phyloP scores from a whole-genome alignment of 2,888 invertebrate species.

The Andrena dorsata region DNA sequence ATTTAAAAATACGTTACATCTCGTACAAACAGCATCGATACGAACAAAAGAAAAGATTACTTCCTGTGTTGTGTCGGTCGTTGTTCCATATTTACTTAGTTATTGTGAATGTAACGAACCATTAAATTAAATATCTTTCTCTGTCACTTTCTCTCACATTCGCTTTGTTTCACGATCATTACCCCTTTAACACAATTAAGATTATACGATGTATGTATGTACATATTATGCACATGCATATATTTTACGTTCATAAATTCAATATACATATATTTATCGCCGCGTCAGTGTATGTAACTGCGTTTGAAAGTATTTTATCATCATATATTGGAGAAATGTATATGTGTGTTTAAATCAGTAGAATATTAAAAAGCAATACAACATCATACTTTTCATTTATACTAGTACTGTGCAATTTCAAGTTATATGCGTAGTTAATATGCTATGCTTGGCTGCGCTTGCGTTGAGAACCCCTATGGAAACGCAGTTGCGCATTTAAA shows the following conservation, averaged over 20 bases:
- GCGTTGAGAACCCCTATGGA: conserved; percentile 27
- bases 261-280: conserved; percentile 25
- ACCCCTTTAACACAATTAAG: no score
- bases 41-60: neutral
- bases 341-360: conserved; percentile 77
- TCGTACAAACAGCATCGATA: neutral
- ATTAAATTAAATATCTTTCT: conserved; percentile 34
- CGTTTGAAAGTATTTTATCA: conserved; percentile 49
- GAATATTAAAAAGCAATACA: conserved; percentile 25
- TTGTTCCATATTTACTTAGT: conserved; percentile 6
- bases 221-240: no score
- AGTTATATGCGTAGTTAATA: no score
- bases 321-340: conserved; percentile 68
- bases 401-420: no score
- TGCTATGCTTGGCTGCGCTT: no score
- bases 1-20: neutral
- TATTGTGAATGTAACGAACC: conserved; percentile 19
- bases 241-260: no score
- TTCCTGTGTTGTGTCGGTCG: neutral
- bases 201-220: no score
- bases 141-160: neutral
- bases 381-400: neutral
- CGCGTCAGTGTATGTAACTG: conserved; percentile 32
- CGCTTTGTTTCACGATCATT: neutral
- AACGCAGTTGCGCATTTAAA: neutral